Percentiles rank a stretch among this genome's conserved stretches.
Evolutionary conservation across 2,888 invertebrate genomes (phyloP).

Genomic region (Callosobruchus maculatus): DNA sequence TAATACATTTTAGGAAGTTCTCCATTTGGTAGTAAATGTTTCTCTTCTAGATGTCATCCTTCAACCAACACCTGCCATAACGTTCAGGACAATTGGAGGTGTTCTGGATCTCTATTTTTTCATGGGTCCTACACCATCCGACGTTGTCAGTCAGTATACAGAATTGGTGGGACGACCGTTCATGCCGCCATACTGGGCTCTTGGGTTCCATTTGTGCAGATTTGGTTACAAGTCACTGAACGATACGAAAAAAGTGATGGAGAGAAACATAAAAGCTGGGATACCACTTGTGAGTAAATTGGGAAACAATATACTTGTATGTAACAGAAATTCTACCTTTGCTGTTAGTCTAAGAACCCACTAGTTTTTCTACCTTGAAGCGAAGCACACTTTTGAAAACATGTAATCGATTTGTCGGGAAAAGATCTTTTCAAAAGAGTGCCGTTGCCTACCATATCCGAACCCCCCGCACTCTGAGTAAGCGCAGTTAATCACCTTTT

Average conservation of each 20-base stretch:
- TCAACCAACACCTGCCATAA: constrained; percentile 77
- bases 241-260: constrained; percentile 63
- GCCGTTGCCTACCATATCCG: too few species aligned
- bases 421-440: too few species aligned
- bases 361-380: too few species aligned
- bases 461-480: too few species aligned
- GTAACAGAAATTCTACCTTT: too few species aligned
- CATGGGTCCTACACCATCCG: constrained; percentile 68
- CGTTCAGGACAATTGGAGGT: constrained; percentile 79
- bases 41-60: constrained; percentile 65
- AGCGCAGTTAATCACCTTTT: too few species aligned
- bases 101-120: constrained; percentile 76
- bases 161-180: constrained; percentile 69
- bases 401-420: too few species aligned
- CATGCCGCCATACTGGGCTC: constrained; percentile 84
- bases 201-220: constrained; percentile 81
- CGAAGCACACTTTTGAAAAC: too few species aligned
- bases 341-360: too few species aligned
- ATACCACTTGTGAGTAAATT: constrained; percentile 72
- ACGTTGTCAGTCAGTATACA: constrained; percentile 66
- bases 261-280: constrained; percentile 66
- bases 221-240: constrained; percentile 64
- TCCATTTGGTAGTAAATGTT: too few species aligned
- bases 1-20: too few species aligned
- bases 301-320: too few species aligned